Evolutionary conservation across 1,140 invertebrate genomes (phyloP).

Genomic region (Lamellibrachia luymesi): DNA sequence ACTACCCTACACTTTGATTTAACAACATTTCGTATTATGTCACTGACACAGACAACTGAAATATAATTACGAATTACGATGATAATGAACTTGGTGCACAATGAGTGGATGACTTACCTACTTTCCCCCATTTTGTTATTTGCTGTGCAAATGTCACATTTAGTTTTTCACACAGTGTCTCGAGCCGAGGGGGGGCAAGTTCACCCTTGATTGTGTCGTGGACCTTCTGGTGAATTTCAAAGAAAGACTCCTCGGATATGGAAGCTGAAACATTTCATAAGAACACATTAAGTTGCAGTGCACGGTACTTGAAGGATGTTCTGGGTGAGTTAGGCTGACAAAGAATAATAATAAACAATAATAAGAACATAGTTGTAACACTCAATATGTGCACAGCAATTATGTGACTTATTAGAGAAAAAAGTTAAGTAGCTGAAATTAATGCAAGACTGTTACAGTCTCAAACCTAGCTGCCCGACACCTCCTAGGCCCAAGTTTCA

Average conservation of each 20-base stretch:
- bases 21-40: not conserved
- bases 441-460: too few relatives aligned
- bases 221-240: conserved; percentile 41
- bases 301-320: too few relatives aligned
- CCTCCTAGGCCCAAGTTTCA: too few relatives aligned
- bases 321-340: too few relatives aligned
- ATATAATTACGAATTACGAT: not conserved
- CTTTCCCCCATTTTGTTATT: conserved; percentile 11
- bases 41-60: not conserved
- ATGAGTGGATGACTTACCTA: not conserved
- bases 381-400: too few relatives aligned
- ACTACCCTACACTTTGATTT: not conserved
- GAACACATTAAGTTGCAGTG: not conserved
- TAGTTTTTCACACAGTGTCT: conserved; percentile 30
- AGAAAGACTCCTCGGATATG: conserved; percentile 39
- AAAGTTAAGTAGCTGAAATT: too few relatives aligned
- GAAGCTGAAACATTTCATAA: conserved; percentile 36
- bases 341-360: too few relatives aligned
- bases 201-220: conserved; percentile 48
- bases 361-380: too few relatives aligned
- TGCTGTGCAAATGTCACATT: conserved; percentile 18
- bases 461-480: too few relatives aligned
- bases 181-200: conserved; percentile 36
- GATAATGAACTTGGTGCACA: not conserved
- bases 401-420: too few relatives aligned